Evolutionary conservation across 2,113 vertebrate species (phyloP).

Genomic region (Geococcyx californianus): DNA sequence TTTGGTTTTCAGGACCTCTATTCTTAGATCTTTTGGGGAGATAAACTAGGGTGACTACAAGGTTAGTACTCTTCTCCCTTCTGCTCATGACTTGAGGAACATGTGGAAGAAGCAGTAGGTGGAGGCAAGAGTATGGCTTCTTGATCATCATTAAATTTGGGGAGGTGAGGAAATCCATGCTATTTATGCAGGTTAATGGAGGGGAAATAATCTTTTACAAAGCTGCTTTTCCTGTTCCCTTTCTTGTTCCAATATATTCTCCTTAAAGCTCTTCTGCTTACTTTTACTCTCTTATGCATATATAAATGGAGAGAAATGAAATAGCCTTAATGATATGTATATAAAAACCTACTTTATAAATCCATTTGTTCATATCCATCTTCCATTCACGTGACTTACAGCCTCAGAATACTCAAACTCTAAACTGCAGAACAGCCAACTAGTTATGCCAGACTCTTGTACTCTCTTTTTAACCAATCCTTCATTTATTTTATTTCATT

Average conservation of each 20-base stretch:
- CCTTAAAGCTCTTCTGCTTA: background rate
- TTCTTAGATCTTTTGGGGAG: background rate
- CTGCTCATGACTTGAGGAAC: background rate
- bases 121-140: background rate
- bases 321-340: slow-evolving; percentile 16
- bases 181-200: background rate
- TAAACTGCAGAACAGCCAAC: slow-evolving; percentile 32
- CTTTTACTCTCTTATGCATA: background rate
- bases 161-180: background rate
- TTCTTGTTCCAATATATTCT: background rate
- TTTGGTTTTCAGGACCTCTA: background rate
- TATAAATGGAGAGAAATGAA: background rate
- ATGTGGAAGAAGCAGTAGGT: background rate
- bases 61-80: background rate
- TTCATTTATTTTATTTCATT: slow-evolving; percentile 52
- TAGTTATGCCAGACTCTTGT: slow-evolving; percentile 28
- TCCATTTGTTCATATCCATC: slow-evolving; percentile 44
- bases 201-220: background rate
- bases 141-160: background rate
- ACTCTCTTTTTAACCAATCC: background rate
- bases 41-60: background rate
- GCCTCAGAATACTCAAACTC: slow-evolving; percentile 38
- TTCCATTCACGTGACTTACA: background rate
- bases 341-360: slow-evolving; percentile 48
- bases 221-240: background rate